These are phyloP conservation scores for Caenorhabditis macrosperma DNA, from an alignment of 2,888 invertebrate species.

Conservation along the genomic window DNA sequence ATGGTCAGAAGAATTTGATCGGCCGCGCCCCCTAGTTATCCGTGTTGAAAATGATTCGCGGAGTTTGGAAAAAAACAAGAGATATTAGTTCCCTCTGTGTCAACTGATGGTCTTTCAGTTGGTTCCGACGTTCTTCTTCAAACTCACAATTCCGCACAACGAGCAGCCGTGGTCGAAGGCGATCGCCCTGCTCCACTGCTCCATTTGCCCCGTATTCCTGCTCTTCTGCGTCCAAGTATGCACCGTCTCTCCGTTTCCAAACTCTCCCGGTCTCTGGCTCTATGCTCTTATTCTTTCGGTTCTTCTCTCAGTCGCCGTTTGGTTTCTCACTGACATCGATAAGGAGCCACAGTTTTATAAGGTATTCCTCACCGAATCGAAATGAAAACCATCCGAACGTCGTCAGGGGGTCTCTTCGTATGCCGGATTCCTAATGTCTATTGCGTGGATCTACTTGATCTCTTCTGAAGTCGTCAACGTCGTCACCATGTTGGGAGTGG, in stretches of 20 bases:
- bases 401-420: slow-evolving; percentile 79
- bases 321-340: slow-evolving; percentile 60
- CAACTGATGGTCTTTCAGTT: too few species aligned
- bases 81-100: too few species aligned
- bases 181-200: slow-evolving; percentile 83
- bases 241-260: slow-evolving; percentile 35
- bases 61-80: too few species aligned
- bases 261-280: slow-evolving; percentile 57
- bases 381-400: not conserved
- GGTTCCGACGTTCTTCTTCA: slow-evolving; percentile 83
- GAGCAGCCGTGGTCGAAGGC: slow-evolving; percentile 83
- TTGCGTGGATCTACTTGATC: slow-evolving; percentile 84
- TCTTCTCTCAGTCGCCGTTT: slow-evolving; percentile 50
- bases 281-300: slow-evolving; percentile 65
- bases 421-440: slow-evolving; percentile 83
- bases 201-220: slow-evolving; percentile 81
- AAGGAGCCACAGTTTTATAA: slow-evolving; percentile 68
- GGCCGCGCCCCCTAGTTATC: too few species aligned
- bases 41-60: too few species aligned
- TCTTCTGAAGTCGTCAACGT: slow-evolving; percentile 85
- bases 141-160: slow-evolving; percentile 84
- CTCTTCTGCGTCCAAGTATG: slow-evolving; percentile 70
- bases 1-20: too few species aligned
- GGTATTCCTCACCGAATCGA: too few species aligned
- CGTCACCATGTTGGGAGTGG: slow-evolving; percentile 84